Evolutionary conservation across 2,113 vertebrate genomes (phyloP), one percentile per base, ranked within the genome.

Genomic region (Semnornis frantzii): DNA sequence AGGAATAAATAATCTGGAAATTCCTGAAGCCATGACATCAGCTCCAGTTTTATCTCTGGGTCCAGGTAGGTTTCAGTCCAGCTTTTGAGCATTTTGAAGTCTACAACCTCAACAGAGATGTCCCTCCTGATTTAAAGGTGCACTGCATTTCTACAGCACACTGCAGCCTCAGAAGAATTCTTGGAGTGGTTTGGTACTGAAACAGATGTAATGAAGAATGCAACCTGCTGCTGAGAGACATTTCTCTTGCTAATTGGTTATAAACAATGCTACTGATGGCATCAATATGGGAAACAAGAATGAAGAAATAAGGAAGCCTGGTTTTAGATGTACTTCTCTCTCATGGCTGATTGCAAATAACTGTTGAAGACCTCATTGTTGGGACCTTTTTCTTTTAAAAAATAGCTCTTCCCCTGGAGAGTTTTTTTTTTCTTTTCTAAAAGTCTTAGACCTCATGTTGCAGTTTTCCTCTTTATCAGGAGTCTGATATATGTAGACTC

Each of bases 21-120:
- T 57, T 91, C 58, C 33, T 50, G 62, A 89, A 83, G 79, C 42
- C 48, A 23, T 54, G 13, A 10, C 77, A 77, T 75, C 81, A 90
- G 54, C 54, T 74, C 44, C 46, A 54, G 57, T 39, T 87, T 91
- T 64, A 48, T 68, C 79, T 89, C 82, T 81, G 44, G 33, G 66
- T 89, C 91, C 82, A 74, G 58, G 85, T 71, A 74, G 60, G 76
- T 74, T 85, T 60, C 31, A 76, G 37, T 11, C 64, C 7, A 64
- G 76, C 25, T 82, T 96, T 85, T 87, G 72, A 92, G 76, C 68
- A 69, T 73, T 86, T 82, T 91, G 46, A 91, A 95, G 65, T 76
- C 87, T 83, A 65, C 46, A 87, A 57, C 63, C n/a, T 58, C 50
- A 87, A 74, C 44, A 87, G 94, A 94, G 86, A 92, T 74, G 78